Evolutionary conservation across 2,888 invertebrate genomes (phyloP), one percentile per base, ranked within the genome.

Genomic region (Netelia fuscicornis): DNA sequence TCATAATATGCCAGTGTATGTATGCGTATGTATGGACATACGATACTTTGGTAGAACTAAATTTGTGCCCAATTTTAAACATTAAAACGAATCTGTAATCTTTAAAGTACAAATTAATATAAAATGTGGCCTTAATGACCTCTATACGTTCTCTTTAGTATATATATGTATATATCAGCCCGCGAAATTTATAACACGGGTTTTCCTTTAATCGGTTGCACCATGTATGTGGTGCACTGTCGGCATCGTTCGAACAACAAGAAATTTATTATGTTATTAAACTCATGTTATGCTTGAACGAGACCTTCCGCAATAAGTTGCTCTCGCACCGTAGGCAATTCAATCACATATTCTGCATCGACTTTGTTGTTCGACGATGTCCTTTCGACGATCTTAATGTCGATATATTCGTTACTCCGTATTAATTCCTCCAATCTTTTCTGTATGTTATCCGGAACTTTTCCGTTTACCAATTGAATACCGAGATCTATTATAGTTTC

Each of bases 311-410:
- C 75, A 0, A 88, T 48, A 17, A 92, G 86, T 20, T 56, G 68
- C 0, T 76, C 37, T 2, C 76, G 87, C n/a, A 92, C 37, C 0
- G 77, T 64, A 9, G 90, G 91, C 2, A 93, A 37, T n/a, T 93
- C 92, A 17, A 93, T 60, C 0, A 78, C 64, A 65, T 90, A 89
- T 25, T 72, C 54, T 1, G 85, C 87, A 0, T 23, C 81, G 25
- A 81, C 37, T 1, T 20, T 0, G 54, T 70, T 30, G 8, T 71
- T 25, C 23, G 64, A n/a, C 0, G 54, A 17, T 13, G 79, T 9
- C 5, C 25, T 75, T 58, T 72, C 52, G 0, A 90, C 3, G 17
- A 91, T 88, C 62, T 90, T 89, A 1, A 90, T 71, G 13, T 81
- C 72, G 9, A 87, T 37, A 3, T 13, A 2, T 1, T 25, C 20